phyloP scores from a whole-genome alignment of 1,140 invertebrate genomes.

The Xylocopa sonorina region DNA sequence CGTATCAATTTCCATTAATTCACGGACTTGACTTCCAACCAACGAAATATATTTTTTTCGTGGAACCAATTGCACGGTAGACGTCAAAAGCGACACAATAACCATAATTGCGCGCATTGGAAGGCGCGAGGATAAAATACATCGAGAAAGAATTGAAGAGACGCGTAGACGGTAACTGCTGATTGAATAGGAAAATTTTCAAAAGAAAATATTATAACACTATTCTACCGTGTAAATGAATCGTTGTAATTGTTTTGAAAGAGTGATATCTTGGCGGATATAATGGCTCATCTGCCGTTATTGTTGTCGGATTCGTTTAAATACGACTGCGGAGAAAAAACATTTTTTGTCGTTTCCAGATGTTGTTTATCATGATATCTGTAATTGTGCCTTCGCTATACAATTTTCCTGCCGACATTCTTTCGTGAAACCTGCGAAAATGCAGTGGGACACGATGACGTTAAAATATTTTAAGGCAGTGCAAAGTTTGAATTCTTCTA shows the following conservation, averaged over 20 bases:
- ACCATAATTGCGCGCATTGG: too few species aligned
- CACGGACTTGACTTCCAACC: too few species aligned
- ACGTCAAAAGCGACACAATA: too few species aligned
- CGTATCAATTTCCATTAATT: too few species aligned
- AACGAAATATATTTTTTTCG: too few species aligned
- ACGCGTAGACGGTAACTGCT: too few species aligned
- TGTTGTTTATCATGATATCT: not conserved
- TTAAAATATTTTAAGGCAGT: too few species aligned
- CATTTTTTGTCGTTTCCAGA: not conserved
- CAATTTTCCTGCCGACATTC: not conserved
- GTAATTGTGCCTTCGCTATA: not conserved
- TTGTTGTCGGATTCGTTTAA: constrained; percentile 30
- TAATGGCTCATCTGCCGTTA: not conserved
- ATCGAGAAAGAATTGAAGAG: too few species aligned
- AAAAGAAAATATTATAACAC: constrained; percentile 7
- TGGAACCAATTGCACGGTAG: too few species aligned
- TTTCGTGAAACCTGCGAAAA: not conserved
- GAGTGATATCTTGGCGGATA: not conserved
- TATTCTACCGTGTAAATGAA: constrained; percentile 58
- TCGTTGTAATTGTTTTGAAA: constrained; percentile 72
- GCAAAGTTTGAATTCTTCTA: too few species aligned
- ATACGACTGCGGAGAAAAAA: not conserved
- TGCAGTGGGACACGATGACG: too few species aligned
- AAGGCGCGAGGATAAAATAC: too few species aligned
- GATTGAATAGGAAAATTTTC: constrained; percentile 6